Evolutionary conservation across 1,140 invertebrate species (phyloP), one percentile per base, ranked within the genome.

Genomic region (Lordiphosa mommai): DNA sequence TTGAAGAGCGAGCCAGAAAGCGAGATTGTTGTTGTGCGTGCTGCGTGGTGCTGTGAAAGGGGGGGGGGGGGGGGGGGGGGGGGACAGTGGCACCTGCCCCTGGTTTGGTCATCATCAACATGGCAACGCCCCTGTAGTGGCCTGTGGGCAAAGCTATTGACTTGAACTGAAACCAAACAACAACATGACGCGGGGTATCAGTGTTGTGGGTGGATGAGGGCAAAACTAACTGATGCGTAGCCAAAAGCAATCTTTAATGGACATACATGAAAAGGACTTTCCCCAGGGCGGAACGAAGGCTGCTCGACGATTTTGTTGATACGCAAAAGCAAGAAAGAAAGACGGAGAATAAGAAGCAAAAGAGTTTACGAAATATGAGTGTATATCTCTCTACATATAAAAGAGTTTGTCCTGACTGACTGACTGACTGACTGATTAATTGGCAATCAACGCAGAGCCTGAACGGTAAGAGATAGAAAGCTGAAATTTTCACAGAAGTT

Each of bases 1-100:
- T 61, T 60, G 52, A 50, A 23, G 23, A n/a, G 13, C 36, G 58
- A 63, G 61, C 38, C 29, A 36, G 36, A n/a, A 10, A 9, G 36
- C 36, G 1, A 9, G 13, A 29, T 23, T 43, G 20, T 43, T 43
- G 12, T 23, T 9, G 3, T 34, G n/a, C n/a, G n/a, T n/a, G n/a
- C 1, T n/a, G 32, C 4, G 12, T 7, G 27, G 12, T 8, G 27
- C 3, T 27, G 8, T 10, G 4, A 1, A n/a, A 2, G 13, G 2
- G 7, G 1, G 30, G 3, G n/a, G 30, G 7, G 17, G 16, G 9
- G 8, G 10, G n/a, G 32, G 43, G 9, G 13, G 34, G n/a, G 4
- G 4, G 30, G 46, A 16, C 46, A 48, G 13, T 29, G 30, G 46
- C 20, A 12, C 4, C n/a, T 41, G 20, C 9, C 17, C 9, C 38